Conservation (phyloP, 2,113 vertebrate species). For the Dipodomys ordii region DNA sequence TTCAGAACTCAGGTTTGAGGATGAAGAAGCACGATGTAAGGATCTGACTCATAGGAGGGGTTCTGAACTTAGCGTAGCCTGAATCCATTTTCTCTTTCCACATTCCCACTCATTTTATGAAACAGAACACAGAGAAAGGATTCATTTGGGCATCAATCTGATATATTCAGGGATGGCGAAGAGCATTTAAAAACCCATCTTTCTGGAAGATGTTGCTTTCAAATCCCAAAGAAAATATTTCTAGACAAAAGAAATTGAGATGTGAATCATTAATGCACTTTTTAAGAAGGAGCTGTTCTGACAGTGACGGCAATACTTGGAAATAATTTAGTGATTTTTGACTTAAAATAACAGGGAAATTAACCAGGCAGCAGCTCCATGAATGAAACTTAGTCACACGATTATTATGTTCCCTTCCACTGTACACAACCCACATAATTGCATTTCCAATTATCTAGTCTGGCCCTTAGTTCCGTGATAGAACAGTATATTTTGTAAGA, state of each 20-base stretch:
- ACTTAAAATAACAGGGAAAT: constrained; percentile 30
- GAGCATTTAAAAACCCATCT: not conserved
- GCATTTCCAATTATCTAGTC: not conserved
- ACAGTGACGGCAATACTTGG: not conserved
- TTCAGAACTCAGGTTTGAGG: not conserved
- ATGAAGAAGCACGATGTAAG: not conserved
- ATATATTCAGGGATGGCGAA: not conserved
- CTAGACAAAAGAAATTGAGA: not conserved
- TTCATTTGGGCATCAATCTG: not conserved
- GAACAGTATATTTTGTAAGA: constrained; percentile 13
- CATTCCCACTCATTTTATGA: not conserved
- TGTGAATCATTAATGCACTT: not conserved
- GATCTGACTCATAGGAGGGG: not conserved
- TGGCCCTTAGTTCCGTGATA: not conserved
- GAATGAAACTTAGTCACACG: not conserved
- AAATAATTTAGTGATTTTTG: constrained; percentile 10
- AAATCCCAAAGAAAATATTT: constrained; percentile 17
- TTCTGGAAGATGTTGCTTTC: not conserved
- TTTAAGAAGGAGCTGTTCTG: not conserved
- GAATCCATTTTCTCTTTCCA: not conserved
- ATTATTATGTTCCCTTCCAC: not conserved
- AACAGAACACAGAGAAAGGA: not conserved
- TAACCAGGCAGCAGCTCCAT: not conserved
- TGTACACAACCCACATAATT: not conserved
- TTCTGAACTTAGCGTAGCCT: not conserved